Conservation (phyloP, 2,888 invertebrate species). For the Nasonia oneida region DNA sequence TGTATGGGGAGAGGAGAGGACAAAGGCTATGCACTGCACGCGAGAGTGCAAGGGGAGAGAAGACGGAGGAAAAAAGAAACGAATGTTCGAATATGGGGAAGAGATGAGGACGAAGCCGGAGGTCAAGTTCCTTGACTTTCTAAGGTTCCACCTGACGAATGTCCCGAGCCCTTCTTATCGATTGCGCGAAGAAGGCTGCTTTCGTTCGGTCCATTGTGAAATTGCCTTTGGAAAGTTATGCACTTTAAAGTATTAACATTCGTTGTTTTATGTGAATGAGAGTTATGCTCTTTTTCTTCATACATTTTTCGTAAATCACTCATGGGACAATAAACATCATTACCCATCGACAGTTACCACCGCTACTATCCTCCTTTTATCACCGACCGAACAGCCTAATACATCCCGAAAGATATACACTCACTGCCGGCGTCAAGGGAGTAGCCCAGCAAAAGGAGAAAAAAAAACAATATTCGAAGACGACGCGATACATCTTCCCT, state of each 20-base stretch:
- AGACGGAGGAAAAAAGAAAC: neutral
- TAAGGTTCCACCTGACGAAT: slow-evolving; percentile 66
- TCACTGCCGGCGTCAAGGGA: slow-evolving; percentile 9
- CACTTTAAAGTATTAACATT: too few relatives aligned
- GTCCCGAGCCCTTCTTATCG: slow-evolving; percentile 62
- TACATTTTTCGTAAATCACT: neutral
- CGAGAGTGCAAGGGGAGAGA: neutral
- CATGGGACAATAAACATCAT: neutral
- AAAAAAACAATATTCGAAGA: slow-evolving; percentile 45
- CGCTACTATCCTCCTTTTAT: neutral
- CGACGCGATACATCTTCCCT: slow-evolving; percentile 26
- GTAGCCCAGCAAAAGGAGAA: neutral
- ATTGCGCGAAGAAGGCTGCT: slow-evolving; percentile 59
- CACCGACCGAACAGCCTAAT: neutral
- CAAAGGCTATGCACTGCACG: slow-evolving; percentile 25
- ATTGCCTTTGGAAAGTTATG: too few relatives aligned
- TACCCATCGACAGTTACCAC: neutral
- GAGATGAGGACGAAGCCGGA: slow-evolving; percentile 51
- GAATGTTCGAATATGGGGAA: neutral
- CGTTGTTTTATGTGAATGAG: too few relatives aligned
- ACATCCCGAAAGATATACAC: neutral
- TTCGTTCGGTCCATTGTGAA: neutral
- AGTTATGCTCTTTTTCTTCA: too few relatives aligned
- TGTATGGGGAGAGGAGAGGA: slow-evolving; percentile 24
- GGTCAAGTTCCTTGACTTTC: slow-evolving; percentile 65